A percentile compares a stretch with the other conserved stretches of the same genome.
Evolutionary conservation across 2,113 vertebrate species (phyloP).

Genomic region (Lampris incognitus): DNA sequence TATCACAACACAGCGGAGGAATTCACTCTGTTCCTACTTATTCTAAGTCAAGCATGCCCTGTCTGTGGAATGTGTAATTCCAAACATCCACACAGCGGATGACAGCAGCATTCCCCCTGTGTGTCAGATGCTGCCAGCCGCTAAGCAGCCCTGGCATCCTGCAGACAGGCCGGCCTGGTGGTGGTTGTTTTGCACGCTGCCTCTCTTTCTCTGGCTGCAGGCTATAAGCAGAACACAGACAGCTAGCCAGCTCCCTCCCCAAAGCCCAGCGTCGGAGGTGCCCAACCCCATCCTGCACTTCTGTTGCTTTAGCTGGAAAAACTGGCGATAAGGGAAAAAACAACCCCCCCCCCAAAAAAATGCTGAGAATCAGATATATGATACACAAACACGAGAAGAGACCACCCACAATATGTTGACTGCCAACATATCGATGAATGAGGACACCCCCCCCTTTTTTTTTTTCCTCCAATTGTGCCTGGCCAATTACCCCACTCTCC

Average conservation of each 20-base stretch:
- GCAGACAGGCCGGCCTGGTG: slow-evolving; percentile 79
- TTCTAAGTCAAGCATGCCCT: slow-evolving; percentile 57
- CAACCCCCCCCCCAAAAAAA: background rate
- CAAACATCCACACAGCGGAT: slow-evolving; percentile 66
- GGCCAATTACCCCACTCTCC: too few species aligned
- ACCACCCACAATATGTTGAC: background rate
- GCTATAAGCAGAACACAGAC: slow-evolving; percentile 80
- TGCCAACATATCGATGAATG: too few species aligned
- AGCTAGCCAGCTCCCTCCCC: slow-evolving; percentile 71
- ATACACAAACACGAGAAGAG: slow-evolving; percentile 1
- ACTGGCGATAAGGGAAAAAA: slow-evolving; percentile 14
- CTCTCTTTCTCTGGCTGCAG: slow-evolving; percentile 76
- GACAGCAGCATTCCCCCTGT: slow-evolving; percentile 76
- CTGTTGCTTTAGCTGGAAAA: slow-evolving; percentile 44
- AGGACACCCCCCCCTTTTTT: too few species aligned
- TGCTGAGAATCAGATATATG: background rate
- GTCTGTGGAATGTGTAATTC: slow-evolving; percentile 74
- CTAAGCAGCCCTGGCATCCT: slow-evolving; percentile 80
- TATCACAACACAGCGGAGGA: slow-evolving; percentile 38
- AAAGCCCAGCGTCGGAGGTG: slow-evolving; percentile 61
- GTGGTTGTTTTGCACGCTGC: slow-evolving; percentile 80
- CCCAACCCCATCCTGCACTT: slow-evolving; percentile 62
- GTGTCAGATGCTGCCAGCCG: slow-evolving; percentile 76
- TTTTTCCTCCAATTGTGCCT: too few species aligned
- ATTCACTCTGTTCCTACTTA: slow-evolving; percentile 42